These are phyloP conservation scores for Eumaeus atala DNA, from an alignment of 1,140 invertebrate genomes.

Conservation along the genomic window DNA sequence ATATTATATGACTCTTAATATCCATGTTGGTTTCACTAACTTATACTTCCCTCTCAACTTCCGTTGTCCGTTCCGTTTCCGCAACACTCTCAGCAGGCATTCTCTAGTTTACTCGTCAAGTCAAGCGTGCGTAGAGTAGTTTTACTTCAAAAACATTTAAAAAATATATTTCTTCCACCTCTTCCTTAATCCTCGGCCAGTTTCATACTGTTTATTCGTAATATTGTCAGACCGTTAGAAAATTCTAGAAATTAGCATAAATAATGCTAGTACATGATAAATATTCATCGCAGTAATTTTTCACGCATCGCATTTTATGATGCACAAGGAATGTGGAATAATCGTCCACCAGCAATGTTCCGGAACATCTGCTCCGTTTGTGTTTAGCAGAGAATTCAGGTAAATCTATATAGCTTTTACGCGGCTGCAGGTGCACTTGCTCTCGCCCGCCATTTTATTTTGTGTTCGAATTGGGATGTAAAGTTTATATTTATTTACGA, in stretches of 20 bases:
- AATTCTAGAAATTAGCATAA: background rate
- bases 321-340: background rate
- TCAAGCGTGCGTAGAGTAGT: too few species aligned
- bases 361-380: conserved; percentile 6
- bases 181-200: background rate
- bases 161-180: background rate
- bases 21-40: too few species aligned
- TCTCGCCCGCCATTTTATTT: background rate
- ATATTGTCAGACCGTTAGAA: background rate
- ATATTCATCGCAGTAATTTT: background rate
- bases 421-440: background rate
- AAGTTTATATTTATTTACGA: background rate
- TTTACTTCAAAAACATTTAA: background rate
- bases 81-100: too few species aligned
- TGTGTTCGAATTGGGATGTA: background rate
- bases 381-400: conserved; percentile 1
- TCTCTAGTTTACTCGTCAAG: too few species aligned
- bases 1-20: too few species aligned
- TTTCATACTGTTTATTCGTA: background rate
- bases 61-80: too few species aligned
- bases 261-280: background rate
- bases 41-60: too few species aligned
- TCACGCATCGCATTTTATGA: background rate
- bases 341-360: background rate
- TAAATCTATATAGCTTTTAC: conserved; percentile 3